A percentile compares a stretch with the other conserved stretches of the same genome.
Evolutionary conservation across 2,797 vertebrate genomes (phyloP).

Genomic region (Odontamblyopus lacepedii): DNA sequence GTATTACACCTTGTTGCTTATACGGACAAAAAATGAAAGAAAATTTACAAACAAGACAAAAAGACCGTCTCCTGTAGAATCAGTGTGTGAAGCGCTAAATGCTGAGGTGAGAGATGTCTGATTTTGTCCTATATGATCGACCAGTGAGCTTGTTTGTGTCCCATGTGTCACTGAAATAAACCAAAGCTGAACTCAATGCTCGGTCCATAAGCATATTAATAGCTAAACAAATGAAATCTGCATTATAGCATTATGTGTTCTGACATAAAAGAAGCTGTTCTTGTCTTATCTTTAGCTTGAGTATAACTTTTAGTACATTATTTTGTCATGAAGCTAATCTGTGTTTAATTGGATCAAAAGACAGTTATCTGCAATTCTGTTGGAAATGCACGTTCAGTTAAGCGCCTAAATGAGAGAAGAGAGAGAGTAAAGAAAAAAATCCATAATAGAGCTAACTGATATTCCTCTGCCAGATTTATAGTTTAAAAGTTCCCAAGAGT

Average conservation of each 20-base stretch:
- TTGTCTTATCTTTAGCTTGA: neutral
- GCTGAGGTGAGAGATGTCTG: no score
- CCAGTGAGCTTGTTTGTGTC: no score
- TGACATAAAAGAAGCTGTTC: neutral
- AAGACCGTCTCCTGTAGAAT: no score
- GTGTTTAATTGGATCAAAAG: conserved; percentile 41
- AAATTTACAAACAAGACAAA: no score
- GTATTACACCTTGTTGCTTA: no score
- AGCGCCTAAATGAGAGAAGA: conserved; percentile 3
- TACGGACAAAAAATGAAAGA: no score
- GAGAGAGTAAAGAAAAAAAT: conserved; percentile 12
- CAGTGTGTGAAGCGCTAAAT: no score
- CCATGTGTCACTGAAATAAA: no score
- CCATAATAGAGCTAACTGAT: conserved; percentile 41
- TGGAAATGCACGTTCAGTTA: conserved; percentile 38
- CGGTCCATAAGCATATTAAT: neutral
- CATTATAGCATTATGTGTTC: neutral
- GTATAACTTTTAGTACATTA: neutral
- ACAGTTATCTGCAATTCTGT: conserved; percentile 34
- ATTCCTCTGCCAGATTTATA: conserved; percentile 50
- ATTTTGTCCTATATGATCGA: no score
- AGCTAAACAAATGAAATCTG: neutral
- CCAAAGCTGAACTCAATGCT: no score
- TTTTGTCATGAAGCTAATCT: conserved; percentile 27
- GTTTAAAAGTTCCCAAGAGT: conserved; percentile 54